Conservation (phyloP, 2,113 vertebrate genomes). For the Elephas maximus region DNA sequence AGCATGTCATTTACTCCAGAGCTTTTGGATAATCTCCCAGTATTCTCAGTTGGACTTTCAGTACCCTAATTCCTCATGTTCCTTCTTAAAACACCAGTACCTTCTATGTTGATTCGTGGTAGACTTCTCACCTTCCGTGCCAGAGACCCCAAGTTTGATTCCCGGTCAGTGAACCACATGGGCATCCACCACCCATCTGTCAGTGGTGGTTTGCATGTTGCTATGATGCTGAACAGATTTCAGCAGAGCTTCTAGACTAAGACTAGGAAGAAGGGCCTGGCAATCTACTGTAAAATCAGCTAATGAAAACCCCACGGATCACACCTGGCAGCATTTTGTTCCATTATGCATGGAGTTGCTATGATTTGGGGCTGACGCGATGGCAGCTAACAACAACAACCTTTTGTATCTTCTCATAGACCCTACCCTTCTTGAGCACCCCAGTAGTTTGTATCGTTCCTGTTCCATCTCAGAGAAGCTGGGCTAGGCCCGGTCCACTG, state of each 20-base stretch:
- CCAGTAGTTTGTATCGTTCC: neutral
- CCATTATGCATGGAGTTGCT: neutral
- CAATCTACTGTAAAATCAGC: neutral
- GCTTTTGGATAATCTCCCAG: neutral
- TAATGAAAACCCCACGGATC: neutral
- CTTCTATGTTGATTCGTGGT: neutral
- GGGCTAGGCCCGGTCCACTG: neutral
- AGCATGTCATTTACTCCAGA: neutral
- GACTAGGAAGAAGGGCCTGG: neutral
- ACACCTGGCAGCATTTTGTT: neutral
- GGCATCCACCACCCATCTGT: neutral
- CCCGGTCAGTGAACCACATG: neutral
- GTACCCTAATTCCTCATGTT: neutral
- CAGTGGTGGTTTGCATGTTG: neutral
- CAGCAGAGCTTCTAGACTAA: neutral
- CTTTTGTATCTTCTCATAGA: neutral
- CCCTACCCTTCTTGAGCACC: neutral
- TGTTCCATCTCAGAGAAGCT: neutral
- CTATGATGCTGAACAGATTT: neutral
- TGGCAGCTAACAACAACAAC: neutral
- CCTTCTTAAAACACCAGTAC: neutral
- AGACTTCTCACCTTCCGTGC: neutral
- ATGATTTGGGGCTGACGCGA: neutral
- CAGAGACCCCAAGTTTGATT: neutral
- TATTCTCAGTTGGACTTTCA: neutral